Evolutionary conservation across 1,140 invertebrate genomes (phyloP), one percentile per base, ranked within the genome.

Genomic region (Aphelinus atriplicis): DNA sequence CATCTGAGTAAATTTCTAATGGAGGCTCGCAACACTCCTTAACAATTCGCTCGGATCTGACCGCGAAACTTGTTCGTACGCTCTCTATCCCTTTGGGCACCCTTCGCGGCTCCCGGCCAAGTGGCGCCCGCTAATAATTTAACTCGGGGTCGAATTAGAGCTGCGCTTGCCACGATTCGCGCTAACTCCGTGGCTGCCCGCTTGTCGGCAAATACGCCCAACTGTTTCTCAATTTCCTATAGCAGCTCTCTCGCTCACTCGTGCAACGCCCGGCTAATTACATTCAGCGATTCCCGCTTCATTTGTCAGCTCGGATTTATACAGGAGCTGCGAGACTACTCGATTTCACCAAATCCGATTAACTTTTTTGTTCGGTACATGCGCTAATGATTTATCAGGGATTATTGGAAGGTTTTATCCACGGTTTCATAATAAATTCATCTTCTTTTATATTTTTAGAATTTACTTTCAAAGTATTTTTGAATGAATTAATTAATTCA

Each of bases 51-150:
- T 26, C 26, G 26, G 26, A 26, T 26, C 26, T 26, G 26, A 26
- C 26, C 26, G 26, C 26, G 26, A 26, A 26, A 26, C 51, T 53
- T 9, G 51, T 6, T 53, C 51, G 4, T 9, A 6, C 51, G 51
- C 51, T 53, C 9, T 53, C 51, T 53, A 4, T 53, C 51, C 9
- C 51, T 53, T 9, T 53, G 51, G 51, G 4, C 51, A 9, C 64
- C 71, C 68, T 69, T 77, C 66, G 75, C 75, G 79, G 75, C 79
- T 80, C 75, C 76, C 65, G 73, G 74, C 79, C 76, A 82, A 84
- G 81, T 81, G 81, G 80, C 72, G 78, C 69, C 63, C 70, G 80
- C 80, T 79, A 82, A 84, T 84, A 84, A 84, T 85, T 84, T 83
- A 84, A 81, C 83, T 72, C 79, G 78, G 77, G 81, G 81, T 84